phyloP scores from a whole-genome alignment of 1,140 invertebrate genomes.

The Pogonus chalceus region DNA sequence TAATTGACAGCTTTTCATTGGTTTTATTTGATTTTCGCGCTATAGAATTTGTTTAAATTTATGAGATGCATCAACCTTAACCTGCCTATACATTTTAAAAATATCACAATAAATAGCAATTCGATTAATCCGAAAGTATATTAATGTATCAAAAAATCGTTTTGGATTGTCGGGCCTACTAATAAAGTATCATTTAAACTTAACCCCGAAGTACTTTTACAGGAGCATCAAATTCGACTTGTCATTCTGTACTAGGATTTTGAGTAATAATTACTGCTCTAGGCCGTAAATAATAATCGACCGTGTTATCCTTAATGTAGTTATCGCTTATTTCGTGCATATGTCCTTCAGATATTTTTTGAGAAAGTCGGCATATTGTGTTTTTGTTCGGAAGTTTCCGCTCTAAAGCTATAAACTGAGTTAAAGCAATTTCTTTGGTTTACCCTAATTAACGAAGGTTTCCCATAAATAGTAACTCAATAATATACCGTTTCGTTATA shows the following conservation, averaged over 20 bases:
- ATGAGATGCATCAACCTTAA: too few species aligned
- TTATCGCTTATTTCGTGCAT: constrained; percentile 1
- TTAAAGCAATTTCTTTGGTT: constrained; percentile 24
- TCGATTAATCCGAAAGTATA: too few species aligned
- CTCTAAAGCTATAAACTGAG: constrained; percentile 25
- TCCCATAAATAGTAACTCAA: constrained; percentile 29
- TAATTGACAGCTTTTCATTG: too few species aligned
- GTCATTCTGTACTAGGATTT: constrained; percentile 25
- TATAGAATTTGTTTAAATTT: too few species aligned
- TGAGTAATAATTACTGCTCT: too few species aligned
- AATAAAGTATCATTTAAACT: constrained; percentile 22
- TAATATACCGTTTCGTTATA: constrained; percentile 25
- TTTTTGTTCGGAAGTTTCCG: constrained; percentile 19
- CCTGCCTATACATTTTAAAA: too few species aligned
- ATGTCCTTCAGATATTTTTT: constrained; percentile 24
- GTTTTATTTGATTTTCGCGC: too few species aligned
- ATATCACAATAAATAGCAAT: too few species aligned
- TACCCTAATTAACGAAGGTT: constrained; percentile 23
- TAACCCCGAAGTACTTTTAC: constrained; percentile 18
- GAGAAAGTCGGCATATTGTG: constrained; percentile 27
- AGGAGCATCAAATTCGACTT: constrained; percentile 33
- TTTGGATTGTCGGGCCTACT: constrained; percentile 22
- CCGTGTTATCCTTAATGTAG: constrained; percentile 38
- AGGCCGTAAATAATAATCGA: too few species aligned
- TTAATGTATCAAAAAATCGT: constrained; percentile 21